A percentile compares a stretch with the other conserved stretches of the same genome.
Conservation (phyloP, 2,113 vertebrate genomes). For the Ondatra zibethicus region DNA sequence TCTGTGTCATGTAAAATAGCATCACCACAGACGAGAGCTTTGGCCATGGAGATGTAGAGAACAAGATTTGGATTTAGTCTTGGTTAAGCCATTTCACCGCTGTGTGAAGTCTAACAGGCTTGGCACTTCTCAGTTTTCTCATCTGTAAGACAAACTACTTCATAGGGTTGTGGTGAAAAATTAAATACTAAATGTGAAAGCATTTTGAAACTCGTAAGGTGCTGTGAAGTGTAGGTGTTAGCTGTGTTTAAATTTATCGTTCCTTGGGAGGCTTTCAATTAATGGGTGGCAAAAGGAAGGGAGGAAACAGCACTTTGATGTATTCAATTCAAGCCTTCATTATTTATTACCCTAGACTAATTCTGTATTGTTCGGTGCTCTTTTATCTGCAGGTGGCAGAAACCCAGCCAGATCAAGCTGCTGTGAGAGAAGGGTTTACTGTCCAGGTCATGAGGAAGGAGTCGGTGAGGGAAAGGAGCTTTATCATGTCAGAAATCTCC, state of each 20-base stretch:
- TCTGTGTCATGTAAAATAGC: not conserved
- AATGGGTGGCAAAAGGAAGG: not conserved
- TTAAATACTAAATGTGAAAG: constrained; percentile 45
- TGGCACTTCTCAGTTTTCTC: constrained; percentile 23
- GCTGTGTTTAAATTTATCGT: not conserved
- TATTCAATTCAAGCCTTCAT: not conserved
- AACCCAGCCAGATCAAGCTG: constrained; percentile 2
- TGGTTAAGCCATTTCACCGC: not conserved
- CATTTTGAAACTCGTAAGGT: constrained; percentile 2
- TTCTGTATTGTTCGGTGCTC: constrained; percentile 10
- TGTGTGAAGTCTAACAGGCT: not conserved
- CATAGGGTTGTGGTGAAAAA: constrained; percentile 30
- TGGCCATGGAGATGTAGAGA: not conserved
- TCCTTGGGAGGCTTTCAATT: not conserved
- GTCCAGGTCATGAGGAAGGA: not conserved
- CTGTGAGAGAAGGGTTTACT: not conserved
- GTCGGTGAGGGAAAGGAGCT: not conserved
- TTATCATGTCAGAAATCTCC: not conserved
- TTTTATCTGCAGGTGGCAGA: constrained; percentile 27
- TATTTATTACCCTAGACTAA: not conserved
- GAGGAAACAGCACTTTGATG: constrained; percentile 4
- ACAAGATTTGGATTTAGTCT: constrained; percentile 35
- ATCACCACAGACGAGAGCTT: not conserved
- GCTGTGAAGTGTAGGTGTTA: constrained; percentile 5
- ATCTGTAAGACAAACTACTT: constrained; percentile 31